These are phyloP conservation scores for Silurus glanis DNA, from an alignment of 2,113 vertebrate genomes.

Conservation along the genomic window DNA sequence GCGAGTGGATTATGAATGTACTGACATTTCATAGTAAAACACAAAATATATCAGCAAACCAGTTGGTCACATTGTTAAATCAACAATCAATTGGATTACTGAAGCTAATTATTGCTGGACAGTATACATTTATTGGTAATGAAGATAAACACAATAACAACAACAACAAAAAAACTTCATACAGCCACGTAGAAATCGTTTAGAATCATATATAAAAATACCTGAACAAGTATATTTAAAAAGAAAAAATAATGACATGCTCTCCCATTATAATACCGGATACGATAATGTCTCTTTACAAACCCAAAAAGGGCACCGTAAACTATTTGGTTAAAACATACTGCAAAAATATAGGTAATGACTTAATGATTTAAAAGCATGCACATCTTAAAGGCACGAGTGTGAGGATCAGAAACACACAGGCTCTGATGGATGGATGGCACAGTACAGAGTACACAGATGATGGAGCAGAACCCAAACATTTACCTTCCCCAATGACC, in stretches of 20 bases:
- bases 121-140: slow-evolving; percentile 46
- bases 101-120: slow-evolving; percentile 17
- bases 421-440: slow-evolving; percentile 21
- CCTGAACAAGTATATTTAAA: slow-evolving; percentile 2
- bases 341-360: slow-evolving; percentile 28
- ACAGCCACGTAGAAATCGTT: slow-evolving; percentile 7
- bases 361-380: slow-evolving; percentile 29
- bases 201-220: slow-evolving; percentile 35
- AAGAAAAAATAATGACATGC: slow-evolving; percentile 7
- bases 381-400: slow-evolving; percentile 38
- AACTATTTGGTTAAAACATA: neutral
- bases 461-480: neutral
- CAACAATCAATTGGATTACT: slow-evolving; percentile 16
- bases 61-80: neutral
- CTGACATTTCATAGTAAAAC: neutral
- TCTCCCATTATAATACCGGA: neutral
- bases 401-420: slow-evolving; percentile 16
- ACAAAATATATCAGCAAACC: neutral
- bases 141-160: slow-evolving; percentile 15
- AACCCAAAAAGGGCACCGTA: neutral
- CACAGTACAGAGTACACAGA: slow-evolving; percentile 18
- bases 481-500: neutral
- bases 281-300: neutral
- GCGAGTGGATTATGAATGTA: neutral
- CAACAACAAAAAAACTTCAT: slow-evolving; percentile 19